Conservation (phyloP, 2,113 vertebrate species). For the Siniperca knerii region DNA sequence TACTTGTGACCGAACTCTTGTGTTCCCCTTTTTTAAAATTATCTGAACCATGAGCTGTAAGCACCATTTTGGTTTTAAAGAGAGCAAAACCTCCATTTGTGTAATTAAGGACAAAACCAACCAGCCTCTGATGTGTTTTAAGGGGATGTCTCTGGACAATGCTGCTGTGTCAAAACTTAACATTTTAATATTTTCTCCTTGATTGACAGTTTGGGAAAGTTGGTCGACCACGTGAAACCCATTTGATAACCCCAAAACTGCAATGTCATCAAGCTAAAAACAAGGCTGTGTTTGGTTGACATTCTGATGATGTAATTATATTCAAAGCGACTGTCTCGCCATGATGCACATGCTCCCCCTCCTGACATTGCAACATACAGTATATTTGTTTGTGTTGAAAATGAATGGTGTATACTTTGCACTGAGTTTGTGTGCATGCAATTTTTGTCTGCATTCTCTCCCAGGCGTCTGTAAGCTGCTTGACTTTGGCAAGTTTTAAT, state of each 20-base stretch:
- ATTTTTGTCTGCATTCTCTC: neutral
- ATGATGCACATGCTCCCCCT: conserved; percentile 22
- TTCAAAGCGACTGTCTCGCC: conserved; percentile 35
- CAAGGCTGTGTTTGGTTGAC: neutral
- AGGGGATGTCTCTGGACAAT: neutral
- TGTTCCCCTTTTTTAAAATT: neutral
- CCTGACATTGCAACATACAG: conserved; percentile 42
- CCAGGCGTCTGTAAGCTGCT: conserved; percentile 15
- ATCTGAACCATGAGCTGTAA: neutral
- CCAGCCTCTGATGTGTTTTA: neutral
- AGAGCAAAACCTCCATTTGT: neutral
- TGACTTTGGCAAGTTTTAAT: conserved; percentile 33
- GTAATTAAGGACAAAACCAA: neutral
- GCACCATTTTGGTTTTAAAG: neutral
- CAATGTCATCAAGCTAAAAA: neutral
- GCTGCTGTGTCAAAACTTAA: neutral
- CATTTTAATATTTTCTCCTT: neutral
- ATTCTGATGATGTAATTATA: conserved; percentile 27
- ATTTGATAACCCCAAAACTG: neutral
- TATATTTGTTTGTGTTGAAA: conserved; percentile 32
- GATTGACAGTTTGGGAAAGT: neutral
- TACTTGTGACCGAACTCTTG: conserved; percentile 7
- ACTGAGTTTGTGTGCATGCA: neutral
- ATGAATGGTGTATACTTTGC: neutral
- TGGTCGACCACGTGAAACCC: neutral